Evolutionary conservation across 1,140 invertebrate species (phyloP), one percentile per base, ranked within the genome.

Genomic region (Drosophila elegans): DNA sequence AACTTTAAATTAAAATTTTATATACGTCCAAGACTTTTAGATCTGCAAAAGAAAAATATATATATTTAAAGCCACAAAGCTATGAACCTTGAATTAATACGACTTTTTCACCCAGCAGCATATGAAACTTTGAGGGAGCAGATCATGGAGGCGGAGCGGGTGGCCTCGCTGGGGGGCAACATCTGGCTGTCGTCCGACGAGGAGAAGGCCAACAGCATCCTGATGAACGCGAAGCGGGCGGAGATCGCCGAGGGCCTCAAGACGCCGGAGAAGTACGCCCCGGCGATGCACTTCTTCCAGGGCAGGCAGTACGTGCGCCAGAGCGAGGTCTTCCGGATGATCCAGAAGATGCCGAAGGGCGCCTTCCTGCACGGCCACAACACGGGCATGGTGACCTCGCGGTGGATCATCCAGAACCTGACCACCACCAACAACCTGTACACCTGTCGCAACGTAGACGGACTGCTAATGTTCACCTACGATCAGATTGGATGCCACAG

Each of bases 301-400:
- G 94, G 94, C 3, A 95, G 94, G 82, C 59, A 93, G 1, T 77
- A 93, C 10, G 96, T 97, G 39, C 93, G 95, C 2, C 80, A 94
- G 4, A 96, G 96, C 0, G 92, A 94, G 68, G 95, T 97, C 0
- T 97, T 95, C 74, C 91, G 94, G 55, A 94, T 97, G 4, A 95
- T 97, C 32, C 93, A 94, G 72, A 93, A 93, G 42, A 94, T 96
- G 93, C 95, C 96, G 0, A 96, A 96, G 93, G 96, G 96, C 11
- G 95, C 94, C 1, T 95, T 95, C 2, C 92, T 97, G 0, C 97
- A 97, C 79, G 93, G 94, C 0, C 96, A 97, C 80, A 95, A 97
- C 61, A 94, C 94, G 3, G 94, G 95, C 0, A 93, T 96, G 21
- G 93, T 94, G 3, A 95, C 95, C 3, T 91, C 93, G 0, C 94